phyloP scores from a whole-genome alignment of 1,140 invertebrate genomes.

The Drosophila insularis region DNA sequence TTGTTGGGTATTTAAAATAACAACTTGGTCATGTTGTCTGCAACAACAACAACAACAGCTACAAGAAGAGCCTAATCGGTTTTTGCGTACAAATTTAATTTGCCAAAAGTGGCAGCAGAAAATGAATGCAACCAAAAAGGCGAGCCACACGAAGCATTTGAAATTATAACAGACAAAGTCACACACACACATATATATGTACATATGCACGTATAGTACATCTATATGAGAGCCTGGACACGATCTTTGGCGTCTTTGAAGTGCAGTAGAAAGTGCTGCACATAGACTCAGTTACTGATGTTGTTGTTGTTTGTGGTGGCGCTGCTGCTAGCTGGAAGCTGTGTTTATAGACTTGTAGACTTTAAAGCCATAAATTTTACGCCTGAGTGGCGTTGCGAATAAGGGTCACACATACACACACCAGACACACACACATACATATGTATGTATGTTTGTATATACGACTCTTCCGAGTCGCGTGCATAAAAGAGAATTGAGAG shows the following conservation, averaged over 20 bases:
- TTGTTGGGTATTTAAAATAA: conserved; percentile 79
- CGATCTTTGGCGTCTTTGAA: conserved; percentile 26
- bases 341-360: conserved; percentile 79
- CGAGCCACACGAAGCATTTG: conserved; percentile 56
- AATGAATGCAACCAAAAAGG: conserved; percentile 70
- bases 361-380: conserved; percentile 81
- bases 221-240: conserved; percentile 30
- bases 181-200: conserved; percentile 14
- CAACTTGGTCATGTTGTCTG: conserved; percentile 76
- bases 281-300: neutral
- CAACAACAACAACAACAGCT: conserved; percentile 20
- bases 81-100: conserved; percentile 80
- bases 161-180: conserved; percentile 71
- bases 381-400: conserved; percentile 77
- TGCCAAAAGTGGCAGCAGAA: conserved; percentile 78
- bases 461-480: conserved; percentile 53
- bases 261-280: conserved; percentile 68
- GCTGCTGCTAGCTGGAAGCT: conserved; percentile 70
- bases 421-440: conserved; percentile 17
- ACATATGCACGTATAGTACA: neutral
- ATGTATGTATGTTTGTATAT: too few species aligned
- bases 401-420: conserved; percentile 71
- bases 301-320: neutral
- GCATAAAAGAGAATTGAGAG: conserved; percentile 76
- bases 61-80: conserved; percentile 63